Conservation (phyloP, 2,797 vertebrate species). For the Vespertilio murinus region DNA sequence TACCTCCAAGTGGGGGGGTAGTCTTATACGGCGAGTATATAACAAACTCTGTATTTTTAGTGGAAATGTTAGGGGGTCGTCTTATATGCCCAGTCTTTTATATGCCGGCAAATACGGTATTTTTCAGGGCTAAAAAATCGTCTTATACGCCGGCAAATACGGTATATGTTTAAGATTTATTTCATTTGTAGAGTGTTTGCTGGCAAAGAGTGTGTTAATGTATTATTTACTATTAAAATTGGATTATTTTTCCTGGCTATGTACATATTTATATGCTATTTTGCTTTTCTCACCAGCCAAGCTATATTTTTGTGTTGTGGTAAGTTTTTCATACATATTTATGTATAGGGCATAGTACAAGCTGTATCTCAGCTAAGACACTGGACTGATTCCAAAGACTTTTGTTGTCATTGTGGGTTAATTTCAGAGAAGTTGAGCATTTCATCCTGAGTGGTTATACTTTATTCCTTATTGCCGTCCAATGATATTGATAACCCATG, state of each 20-base stretch:
- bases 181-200: constrained; percentile 70
- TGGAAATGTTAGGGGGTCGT: too few relatives aligned
- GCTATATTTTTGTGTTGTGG: not conserved
- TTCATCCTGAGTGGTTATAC: not conserved
- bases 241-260: not conserved
- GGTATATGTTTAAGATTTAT: constrained; percentile 48
- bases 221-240: constrained; percentile 34
- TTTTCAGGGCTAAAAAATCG: too few relatives aligned
- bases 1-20: too few relatives aligned
- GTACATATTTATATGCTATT: constrained; percentile 42
- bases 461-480: not conserved
- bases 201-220: constrained; percentile 40
- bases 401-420: not conserved
- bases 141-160: too few relatives aligned
- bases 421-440: not conserved
- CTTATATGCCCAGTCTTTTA: too few relatives aligned
- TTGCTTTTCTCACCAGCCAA: constrained; percentile 47
- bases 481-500: not conserved
- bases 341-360: not conserved
- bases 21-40: too few relatives aligned
- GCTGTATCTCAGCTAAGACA: not conserved
- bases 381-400: not conserved
- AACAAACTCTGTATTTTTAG: too few relatives aligned
- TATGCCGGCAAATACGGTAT: too few relatives aligned
- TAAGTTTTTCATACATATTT: not conserved